Conservation (phyloP, 2,113 vertebrate species). For the Cervus canadensis region DNA sequence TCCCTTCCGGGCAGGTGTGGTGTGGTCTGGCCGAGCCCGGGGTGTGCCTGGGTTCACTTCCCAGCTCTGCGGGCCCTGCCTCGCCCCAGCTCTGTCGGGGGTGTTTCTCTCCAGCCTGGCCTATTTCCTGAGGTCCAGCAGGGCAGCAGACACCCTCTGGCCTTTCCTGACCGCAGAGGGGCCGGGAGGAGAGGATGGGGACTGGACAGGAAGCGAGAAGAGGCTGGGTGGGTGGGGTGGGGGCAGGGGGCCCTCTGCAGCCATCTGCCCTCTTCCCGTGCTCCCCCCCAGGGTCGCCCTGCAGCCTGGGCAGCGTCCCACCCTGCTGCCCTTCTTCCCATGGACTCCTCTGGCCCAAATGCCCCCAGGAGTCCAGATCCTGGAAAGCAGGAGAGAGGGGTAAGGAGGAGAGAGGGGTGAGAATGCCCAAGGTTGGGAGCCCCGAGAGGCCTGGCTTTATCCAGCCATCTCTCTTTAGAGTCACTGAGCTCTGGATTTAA, state of each 20-base stretch:
- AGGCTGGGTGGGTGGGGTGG: neutral
- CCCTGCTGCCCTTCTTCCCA: neutral
- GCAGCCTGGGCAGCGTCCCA: neutral
- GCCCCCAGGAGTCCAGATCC: constrained; percentile 41
- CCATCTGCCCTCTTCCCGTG: neutral
- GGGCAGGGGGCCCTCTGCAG: neutral
- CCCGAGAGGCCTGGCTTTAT: neutral
- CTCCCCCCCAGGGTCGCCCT: too few species aligned
- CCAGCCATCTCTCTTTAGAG: neutral
- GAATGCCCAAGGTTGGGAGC: neutral
- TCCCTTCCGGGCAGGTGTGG: neutral
- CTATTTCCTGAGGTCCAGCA: constrained; percentile 2
- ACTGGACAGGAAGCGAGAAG: neutral
- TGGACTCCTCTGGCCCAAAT: constrained; percentile 47
- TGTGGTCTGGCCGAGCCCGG: too few species aligned
- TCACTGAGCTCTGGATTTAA: neutral
- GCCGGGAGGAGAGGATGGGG: neutral
- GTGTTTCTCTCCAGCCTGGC: neutral
- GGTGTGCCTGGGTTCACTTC: neutral
- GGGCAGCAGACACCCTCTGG: neutral
- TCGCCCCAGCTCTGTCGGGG: neutral
- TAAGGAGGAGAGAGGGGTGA: neutral
- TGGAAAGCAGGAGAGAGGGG: neutral
- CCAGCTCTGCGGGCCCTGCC: neutral
- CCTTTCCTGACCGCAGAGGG: neutral